phyloP scores from a whole-genome alignment of 92 coral and sea anemone genomes.

The Bergia puertoricense region DNA sequence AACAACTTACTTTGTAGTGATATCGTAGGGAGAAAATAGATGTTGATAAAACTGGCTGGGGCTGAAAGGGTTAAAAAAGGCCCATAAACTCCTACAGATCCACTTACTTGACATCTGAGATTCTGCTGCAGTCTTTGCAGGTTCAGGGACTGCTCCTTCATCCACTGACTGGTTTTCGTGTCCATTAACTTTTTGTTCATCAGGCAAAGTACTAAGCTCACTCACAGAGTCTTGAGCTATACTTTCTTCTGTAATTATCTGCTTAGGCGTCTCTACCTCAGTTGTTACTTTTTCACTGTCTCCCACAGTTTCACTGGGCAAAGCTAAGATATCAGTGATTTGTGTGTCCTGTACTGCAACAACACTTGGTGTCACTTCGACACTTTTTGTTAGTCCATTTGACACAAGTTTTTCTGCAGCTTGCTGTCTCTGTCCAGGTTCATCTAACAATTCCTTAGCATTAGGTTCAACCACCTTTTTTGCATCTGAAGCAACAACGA shows the following conservation, averaged over 20 bases:
- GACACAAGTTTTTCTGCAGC: background rate
- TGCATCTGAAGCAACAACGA: background rate
- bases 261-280: slow-evolving; percentile 2
- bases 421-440: background rate
- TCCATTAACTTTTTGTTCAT: slow-evolving; percentile 33
- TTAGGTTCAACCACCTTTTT: background rate
- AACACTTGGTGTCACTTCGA: slow-evolving; percentile 9
- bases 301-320: slow-evolving; percentile 1
- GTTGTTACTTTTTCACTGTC: background rate
- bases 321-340: background rate
- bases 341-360: background rate
- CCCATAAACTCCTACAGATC: background rate
- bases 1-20: too few species aligned
- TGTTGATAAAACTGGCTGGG: too few species aligned
- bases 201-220: slow-evolving; percentile 31
- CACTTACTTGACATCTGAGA: slow-evolving; percentile 24
- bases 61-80: too few species aligned
- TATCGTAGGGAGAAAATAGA: too few species aligned
- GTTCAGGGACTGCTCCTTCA: background rate
- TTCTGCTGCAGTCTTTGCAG: background rate
- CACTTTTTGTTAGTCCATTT: background rate
- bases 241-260: background rate
- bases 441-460: background rate
- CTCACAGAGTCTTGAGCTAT: background rate
- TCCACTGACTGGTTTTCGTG: slow-evolving; percentile 19